These are phyloP conservation scores for Catharus minimus DNA, from an alignment of 2,113 vertebrate species.

Conservation along the genomic window DNA sequence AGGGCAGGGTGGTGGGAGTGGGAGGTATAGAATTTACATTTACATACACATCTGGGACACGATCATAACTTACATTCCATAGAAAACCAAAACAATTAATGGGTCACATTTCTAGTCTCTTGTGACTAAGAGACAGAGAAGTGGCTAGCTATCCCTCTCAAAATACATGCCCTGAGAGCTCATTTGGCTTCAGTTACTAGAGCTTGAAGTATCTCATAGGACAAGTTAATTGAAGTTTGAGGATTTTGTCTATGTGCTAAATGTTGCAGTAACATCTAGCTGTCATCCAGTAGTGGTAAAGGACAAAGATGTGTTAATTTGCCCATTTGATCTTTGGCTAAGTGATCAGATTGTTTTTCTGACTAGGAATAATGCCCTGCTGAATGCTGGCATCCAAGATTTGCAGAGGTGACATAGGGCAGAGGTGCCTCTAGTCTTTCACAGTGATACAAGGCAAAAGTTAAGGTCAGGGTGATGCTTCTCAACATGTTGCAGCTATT, in stretches of 20 bases:
- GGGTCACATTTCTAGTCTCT: background rate
- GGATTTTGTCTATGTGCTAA: background rate
- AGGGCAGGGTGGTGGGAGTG: fast-evolving
- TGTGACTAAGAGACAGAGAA: background rate
- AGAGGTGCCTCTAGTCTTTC: background rate
- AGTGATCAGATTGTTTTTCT: background rate
- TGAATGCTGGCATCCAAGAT: background rate
- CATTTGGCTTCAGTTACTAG: background rate
- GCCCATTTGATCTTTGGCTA: background rate
- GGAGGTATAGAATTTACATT: background rate
- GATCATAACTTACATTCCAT: background rate
- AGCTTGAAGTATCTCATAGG: background rate
- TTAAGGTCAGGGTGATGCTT: background rate
- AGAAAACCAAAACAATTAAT: background rate
- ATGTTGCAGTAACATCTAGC: background rate
- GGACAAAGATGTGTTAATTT: background rate
- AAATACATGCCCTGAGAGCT: background rate
- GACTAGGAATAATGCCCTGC: background rate
- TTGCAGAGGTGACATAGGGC: background rate
- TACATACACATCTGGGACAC: background rate
- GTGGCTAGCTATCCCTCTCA: background rate
- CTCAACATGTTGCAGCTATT: background rate
- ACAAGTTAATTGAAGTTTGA: background rate
- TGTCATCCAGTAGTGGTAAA: background rate
- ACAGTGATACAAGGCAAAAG: background rate